These are phyloP conservation scores for Agrochola lota DNA, from an alignment of 2,888 invertebrate species.

Conservation along the genomic window DNA sequence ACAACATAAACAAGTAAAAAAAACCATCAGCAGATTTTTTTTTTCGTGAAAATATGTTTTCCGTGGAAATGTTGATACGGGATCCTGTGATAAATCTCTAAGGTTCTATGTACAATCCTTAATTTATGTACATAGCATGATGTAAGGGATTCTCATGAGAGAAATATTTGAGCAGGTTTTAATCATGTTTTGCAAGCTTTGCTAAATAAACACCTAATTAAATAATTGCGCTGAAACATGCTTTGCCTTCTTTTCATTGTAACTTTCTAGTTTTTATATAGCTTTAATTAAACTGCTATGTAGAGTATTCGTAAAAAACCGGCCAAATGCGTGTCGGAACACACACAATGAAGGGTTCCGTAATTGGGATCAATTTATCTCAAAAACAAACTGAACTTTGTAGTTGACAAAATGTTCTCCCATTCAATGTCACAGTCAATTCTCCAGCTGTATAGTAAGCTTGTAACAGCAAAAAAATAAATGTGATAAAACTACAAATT, in stretches of 20 bases:
- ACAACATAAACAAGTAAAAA: conserved; percentile 48
- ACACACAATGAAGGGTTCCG: too few species aligned
- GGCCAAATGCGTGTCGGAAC: too few species aligned
- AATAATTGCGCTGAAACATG: not conserved
- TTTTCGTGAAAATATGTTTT: conserved; percentile 23
- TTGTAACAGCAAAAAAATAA: too few species aligned
- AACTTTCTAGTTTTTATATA: not conserved
- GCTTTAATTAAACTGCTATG: not conserved
- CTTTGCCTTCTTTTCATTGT: not conserved
- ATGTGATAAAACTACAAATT: too few species aligned
- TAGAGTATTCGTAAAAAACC: not conserved
- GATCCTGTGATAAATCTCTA: conserved; percentile 13
- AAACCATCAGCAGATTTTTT: conserved; percentile 16
- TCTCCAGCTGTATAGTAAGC: too few species aligned
- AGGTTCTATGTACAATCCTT: conserved; percentile 8
- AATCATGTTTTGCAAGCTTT: not conserved
- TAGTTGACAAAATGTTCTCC: too few species aligned
- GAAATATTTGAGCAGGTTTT: not conserved
- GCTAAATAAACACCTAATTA: not conserved
- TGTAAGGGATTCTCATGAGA: conserved; percentile 1
- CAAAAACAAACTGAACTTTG: too few species aligned
- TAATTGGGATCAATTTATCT: too few species aligned
- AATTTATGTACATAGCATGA: conserved; percentile 31
- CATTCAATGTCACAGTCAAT: too few species aligned
- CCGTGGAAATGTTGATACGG: conserved; percentile 19